Base-by-base conservation (phyloP, 2,113 vertebrate species). In the Micromys minutus region DNA sequence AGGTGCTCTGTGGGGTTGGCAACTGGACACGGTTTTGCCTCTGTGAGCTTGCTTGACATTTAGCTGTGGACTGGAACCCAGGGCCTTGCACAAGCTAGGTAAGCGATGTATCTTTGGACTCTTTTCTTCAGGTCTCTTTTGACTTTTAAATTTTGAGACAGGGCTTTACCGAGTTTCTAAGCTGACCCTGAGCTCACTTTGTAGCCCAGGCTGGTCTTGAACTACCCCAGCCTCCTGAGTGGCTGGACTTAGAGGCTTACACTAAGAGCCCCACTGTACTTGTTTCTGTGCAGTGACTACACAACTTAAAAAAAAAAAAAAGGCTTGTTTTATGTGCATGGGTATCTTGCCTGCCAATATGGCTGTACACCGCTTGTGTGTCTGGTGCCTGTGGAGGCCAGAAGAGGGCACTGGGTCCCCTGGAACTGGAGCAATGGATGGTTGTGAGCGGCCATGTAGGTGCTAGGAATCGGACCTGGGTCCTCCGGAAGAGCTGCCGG, bases 11-110 rank as follows among this genome's bases (percentile, higher is more conserved):
- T 8, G 36, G 52, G 74, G 19, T 0, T 10, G 17, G 59, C 0
- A 22, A 19, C 10, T 8, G 26, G 65, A 31, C 10, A 17, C 0
- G 6, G 92, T 19, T 65, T 34, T 0, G 0, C 8, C 34, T 39
- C 79, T 47, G 10, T 0, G 31, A 63, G 90, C 21, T 26, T 0
- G 21, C 45, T 50, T 59, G 59, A 45, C 59, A 13, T 45, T 84
- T 31, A 29, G 24, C 15, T 63, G 39, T 42, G 59, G 59, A 61
- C 39, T 84, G 31, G 59, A 63, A 31, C 57, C 59, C 16, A 11
- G n/a, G 57, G 57, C 24, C 79, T 81, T 55, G 76, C 7, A 36
- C 10, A 3, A 4, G 22, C 79, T 29, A 83, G n/a, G 24, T n/a
- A 61, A 83, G 57, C 7, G 0, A n/a, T 42, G n/a, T 26, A 5